phyloP scores from a whole-genome alignment of 2,797 vertebrate species.

The Macroramphosus scolopax region DNA sequence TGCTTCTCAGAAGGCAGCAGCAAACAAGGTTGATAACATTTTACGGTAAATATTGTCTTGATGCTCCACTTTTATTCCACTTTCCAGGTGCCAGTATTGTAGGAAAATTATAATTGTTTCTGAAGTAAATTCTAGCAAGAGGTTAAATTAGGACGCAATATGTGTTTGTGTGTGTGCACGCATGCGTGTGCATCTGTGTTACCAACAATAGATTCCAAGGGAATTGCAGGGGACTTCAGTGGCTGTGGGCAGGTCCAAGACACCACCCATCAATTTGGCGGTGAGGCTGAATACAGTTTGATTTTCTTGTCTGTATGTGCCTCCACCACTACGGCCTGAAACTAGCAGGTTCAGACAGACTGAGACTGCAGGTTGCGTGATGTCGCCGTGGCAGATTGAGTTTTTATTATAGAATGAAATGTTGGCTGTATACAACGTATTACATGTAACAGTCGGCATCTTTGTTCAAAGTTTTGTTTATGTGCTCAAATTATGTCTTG shows the following conservation, averaged over 20 bases:
- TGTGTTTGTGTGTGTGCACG: conserved; percentile 59
- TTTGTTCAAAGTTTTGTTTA: conserved; percentile 36
- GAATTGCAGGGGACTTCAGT: conserved; percentile 80
- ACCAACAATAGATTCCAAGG: conserved; percentile 78
- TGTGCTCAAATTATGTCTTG: conserved; percentile 29
- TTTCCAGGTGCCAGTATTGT: conserved; percentile 21
- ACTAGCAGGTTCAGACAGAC: conserved; percentile 73
- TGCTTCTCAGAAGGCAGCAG: conserved; percentile 31
- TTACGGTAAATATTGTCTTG: conserved; percentile 21
- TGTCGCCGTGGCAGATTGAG: conserved; percentile 72
- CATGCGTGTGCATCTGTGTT: conserved; percentile 64
- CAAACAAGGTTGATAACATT: conserved; percentile 9
- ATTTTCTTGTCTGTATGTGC: conserved; percentile 80
- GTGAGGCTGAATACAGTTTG: conserved; percentile 79
- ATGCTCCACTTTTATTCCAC: conserved; percentile 18
- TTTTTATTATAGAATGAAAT: conserved; percentile 61
- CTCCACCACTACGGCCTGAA: conserved; percentile 68
- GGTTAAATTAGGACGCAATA: conserved; percentile 74
- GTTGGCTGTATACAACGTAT: conserved; percentile 38
- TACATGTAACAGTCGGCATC: conserved; percentile 41
- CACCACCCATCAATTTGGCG: conserved; percentile 83
- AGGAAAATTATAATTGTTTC: conserved; percentile 41
- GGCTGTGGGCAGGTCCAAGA: conserved; percentile 78
- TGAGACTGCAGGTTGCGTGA: conserved; percentile 72
- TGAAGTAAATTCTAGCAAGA: conserved; percentile 65